These are phyloP conservation scores for Cylindroiulus punctatus DNA, from an alignment of 2,888 invertebrate species.

Conservation along the genomic window DNA sequence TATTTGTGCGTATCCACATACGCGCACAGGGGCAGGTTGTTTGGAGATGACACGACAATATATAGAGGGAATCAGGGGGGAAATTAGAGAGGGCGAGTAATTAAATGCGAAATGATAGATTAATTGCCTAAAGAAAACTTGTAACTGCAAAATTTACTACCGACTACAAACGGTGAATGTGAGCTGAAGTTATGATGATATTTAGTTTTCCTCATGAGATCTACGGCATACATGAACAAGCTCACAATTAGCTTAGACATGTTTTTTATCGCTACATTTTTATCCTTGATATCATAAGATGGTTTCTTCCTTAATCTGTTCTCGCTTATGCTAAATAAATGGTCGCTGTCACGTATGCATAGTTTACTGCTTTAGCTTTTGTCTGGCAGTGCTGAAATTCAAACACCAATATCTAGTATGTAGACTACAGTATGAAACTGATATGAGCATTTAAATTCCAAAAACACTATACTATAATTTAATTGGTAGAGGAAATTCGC, in stretches of 20 bases:
- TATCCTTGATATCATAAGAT: background rate
- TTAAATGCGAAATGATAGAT: slow-evolving; percentile 35
- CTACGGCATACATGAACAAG: background rate
- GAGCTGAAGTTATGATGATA: background rate
- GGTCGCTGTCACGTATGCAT: background rate
- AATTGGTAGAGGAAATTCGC: no score
- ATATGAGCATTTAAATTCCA: no score
- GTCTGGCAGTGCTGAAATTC: background rate
- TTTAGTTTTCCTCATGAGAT: slow-evolving; percentile 9
- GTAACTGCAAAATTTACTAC: slow-evolving; percentile 37
- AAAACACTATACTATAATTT: no score
- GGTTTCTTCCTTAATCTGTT: background rate
- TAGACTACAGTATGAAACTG: no score
- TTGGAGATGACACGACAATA: slow-evolving; percentile 4
- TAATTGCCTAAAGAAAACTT: slow-evolving; percentile 45
- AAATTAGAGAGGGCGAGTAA: slow-evolving; percentile 13
- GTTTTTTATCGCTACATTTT: background rate
- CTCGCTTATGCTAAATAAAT: background rate
- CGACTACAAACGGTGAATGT: background rate
- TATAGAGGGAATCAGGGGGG: background rate
- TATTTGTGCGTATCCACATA: slow-evolving; percentile 18
- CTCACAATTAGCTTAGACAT: background rate
- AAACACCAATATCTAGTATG: background rate
- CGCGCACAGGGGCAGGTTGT: background rate
- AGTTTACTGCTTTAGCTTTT: background rate